These are phyloP conservation scores for Clitarchus hookeri DNA, from an alignment of 2,888 invertebrate genomes.

Conservation along the genomic window DNA sequence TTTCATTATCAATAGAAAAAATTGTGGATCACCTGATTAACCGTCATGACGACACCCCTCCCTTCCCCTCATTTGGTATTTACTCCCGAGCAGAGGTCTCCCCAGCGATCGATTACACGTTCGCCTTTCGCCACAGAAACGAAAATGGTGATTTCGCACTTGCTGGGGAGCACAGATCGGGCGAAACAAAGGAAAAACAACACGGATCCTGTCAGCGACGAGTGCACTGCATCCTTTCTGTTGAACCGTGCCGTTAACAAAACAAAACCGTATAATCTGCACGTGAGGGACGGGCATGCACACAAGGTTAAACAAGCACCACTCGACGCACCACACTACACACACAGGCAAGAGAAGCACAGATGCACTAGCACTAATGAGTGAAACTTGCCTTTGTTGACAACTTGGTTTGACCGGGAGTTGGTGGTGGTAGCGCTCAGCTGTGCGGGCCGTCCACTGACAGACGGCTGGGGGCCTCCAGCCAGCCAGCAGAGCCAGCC, in stretches of 20 bases:
- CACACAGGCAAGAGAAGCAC: background rate
- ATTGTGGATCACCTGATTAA: background rate
- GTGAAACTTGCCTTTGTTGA: background rate
- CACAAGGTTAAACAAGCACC: too few species aligned
- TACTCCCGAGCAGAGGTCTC: background rate
- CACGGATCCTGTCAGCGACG: background rate
- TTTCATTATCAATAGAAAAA: background rate
- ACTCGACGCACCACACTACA: too few species aligned
- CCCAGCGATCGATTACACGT: background rate
- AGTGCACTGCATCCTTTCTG: background rate
- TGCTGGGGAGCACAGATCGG: background rate
- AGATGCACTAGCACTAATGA: background rate
- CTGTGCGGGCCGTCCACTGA: conserved; percentile 2
- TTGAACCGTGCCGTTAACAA: background rate
- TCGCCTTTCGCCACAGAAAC: background rate
- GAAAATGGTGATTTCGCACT: background rate
- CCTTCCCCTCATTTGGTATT: background rate
- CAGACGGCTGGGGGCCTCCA: background rate
- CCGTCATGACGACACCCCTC: background rate
- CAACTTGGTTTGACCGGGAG: background rate
- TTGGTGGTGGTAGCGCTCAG: background rate
- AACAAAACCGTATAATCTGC: too few species aligned
- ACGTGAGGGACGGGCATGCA: too few species aligned
- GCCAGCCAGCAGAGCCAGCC: background rate
- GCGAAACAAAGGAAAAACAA: background rate